These are phyloP conservation scores for Plutella xylostella DNA, from an alignment of 2,888 invertebrate genomes.

Conservation along the genomic window DNA sequence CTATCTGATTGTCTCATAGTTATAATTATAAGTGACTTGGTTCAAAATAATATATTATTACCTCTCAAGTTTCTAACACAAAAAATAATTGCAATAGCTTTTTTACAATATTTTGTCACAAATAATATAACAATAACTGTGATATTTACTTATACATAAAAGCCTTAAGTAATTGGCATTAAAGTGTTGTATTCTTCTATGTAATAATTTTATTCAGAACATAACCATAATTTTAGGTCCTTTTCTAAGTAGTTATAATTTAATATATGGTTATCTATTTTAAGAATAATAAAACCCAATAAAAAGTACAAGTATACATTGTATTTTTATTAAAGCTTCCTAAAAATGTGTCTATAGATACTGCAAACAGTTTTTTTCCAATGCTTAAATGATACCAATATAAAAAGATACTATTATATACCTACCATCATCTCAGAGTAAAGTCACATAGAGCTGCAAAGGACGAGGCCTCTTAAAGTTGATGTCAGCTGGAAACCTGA, in stretches of 20 bases:
- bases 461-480: too few species aligned
- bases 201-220: slow-evolving; percentile 24
- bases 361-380: too few species aligned
- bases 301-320: slow-evolving; percentile 5
- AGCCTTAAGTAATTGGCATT: slow-evolving; percentile 52
- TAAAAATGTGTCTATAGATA: too few species aligned
- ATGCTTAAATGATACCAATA: too few species aligned
- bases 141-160: slow-evolving; percentile 66
- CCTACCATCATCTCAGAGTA: too few species aligned
- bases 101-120: slow-evolving; percentile 45
- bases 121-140: slow-evolving; percentile 66
- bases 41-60: too few species aligned
- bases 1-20: too few species aligned
- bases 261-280: slow-evolving; percentile 19
- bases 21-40: too few species aligned
- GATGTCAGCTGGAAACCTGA: too few species aligned
- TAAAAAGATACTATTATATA: too few species aligned
- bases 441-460: too few species aligned
- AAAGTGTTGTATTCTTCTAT: slow-evolving; percentile 26
- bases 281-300: slow-evolving; percentile 18
- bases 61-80: not conserved
- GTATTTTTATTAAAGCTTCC: too few species aligned
- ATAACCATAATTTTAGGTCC: slow-evolving; percentile 21
- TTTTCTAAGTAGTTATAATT: slow-evolving; percentile 20
- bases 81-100: slow-evolving; percentile 20